Base-by-base conservation (phyloP, 2,797 vertebrate genomes). In the Gambelia wislizenii region DNA sequence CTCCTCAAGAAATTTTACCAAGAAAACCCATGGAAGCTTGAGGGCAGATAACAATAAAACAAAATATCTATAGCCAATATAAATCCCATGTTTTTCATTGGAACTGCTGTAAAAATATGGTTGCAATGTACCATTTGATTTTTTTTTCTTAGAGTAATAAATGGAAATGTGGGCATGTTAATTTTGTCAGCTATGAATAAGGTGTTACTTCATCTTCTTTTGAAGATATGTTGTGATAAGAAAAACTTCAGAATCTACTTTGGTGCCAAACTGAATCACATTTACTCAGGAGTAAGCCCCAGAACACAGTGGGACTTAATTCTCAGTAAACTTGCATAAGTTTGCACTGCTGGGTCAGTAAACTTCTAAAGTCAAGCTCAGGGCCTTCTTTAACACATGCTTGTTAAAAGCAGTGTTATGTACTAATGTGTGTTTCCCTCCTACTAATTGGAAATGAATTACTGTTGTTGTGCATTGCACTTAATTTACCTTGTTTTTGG, bases 401-500 rank as follows among this genome's bases (percentile, higher is more conserved):
- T 36, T 89, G 13, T 61, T 85, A 59, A 89, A 80, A 89, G 16
- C 36, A 67, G 44, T n/a, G 3, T 36, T 82, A 22, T n/a, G 18
- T 75, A 42, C 56, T 52, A 67, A 82, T 79, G 36, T 67, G 49
- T 47, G 52, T 84, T 83, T 84, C 59, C 13, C 75, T 42, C 39
- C 30, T 67, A 27, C 44, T 82, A 76, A 64, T 67, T 82, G 39
- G 16, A 82, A 82, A 76, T 75, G 69, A 36, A 74, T 86, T 75
- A 67, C 12, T 85, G 30, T 52, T 80, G 30, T 76, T 52, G 18
- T 36, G 36, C 27, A 13, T 44, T 86, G 56, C 54, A 36, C 79
- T 85, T 74, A 81, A 87, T 87, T 81, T 83, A 49, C 33, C 42
- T 49, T 61, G 54, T 69, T 39, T 44, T 75, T 61, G 54, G 27